Conservation (phyloP, 2,113 vertebrate genomes). For the Geothlypis trichas region DNA sequence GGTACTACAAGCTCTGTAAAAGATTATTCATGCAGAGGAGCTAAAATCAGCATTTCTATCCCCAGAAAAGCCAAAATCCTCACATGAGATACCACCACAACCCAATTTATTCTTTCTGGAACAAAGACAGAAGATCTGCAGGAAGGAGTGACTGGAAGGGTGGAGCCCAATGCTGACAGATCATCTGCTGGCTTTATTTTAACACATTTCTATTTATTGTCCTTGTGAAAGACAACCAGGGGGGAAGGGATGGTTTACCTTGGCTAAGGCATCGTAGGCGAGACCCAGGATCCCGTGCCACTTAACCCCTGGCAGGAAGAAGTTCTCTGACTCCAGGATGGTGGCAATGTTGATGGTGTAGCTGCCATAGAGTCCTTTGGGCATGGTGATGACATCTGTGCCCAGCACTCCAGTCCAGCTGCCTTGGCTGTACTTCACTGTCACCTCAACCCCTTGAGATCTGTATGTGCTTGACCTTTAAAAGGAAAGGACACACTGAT, state of each 20-base stretch:
- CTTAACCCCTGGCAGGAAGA: conserved; percentile 89
- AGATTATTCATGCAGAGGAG: background rate
- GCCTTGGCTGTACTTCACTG: conserved; percentile 93
- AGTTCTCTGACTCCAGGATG: conserved; percentile 89
- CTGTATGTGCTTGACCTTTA: conserved; percentile 86
- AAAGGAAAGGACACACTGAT: background rate
- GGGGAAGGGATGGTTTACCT: conserved; percentile 75
- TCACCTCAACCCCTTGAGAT: conserved; percentile 73
- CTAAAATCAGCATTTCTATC: background rate
- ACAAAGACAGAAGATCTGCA: background rate
- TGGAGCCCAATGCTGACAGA: background rate
- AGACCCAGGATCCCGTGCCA: conserved; percentile 97
- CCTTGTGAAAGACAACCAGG: background rate
- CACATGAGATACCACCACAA: background rate
- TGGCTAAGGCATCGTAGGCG: conserved; percentile 87
- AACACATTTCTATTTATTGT: background rate
- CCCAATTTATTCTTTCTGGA: background rate
- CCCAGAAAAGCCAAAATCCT: background rate
- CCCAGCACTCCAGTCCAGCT: conserved; percentile 93
- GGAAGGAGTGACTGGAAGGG: background rate
- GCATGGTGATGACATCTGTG: conserved; percentile 82
- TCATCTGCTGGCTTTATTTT: background rate
- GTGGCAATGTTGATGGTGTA: conserved; percentile 87
- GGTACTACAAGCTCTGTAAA: background rate
- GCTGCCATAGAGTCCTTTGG: conserved; percentile 83